Conservation (phyloP, 1,140 invertebrate genomes). For the Ceratina calcarata region DNA sequence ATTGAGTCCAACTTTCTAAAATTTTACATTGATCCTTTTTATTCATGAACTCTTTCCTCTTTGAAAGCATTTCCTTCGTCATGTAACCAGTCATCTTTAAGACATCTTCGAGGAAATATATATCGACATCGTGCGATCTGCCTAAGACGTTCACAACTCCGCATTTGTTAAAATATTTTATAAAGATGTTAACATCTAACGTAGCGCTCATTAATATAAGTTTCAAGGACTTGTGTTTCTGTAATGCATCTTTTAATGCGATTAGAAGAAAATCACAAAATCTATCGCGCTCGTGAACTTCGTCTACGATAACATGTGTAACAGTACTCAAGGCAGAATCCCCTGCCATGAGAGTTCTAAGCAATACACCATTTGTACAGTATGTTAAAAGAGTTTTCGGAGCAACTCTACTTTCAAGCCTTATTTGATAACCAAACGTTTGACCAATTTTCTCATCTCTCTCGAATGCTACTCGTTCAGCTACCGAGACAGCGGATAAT, state of each 20-base stretch:
- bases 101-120: slow-evolving; percentile 92
- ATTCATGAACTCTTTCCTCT: slow-evolving; percentile 76
- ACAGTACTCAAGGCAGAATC: slow-evolving; percentile 85
- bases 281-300: slow-evolving; percentile 96
- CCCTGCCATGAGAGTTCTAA: slow-evolving; percentile 91
- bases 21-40: slow-evolving; percentile 80
- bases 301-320: slow-evolving; percentile 95
- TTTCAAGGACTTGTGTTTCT: slow-evolving; percentile 87
- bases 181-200: slow-evolving; percentile 89
- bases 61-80: slow-evolving; percentile 83
- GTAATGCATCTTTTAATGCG: slow-evolving; percentile 88
- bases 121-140: slow-evolving; percentile 88
- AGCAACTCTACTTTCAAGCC: slow-evolving; percentile 90
- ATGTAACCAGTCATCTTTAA: slow-evolving; percentile 86
- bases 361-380: slow-evolving; percentile 94
- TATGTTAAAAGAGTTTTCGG: slow-evolving; percentile 92
- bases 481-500: slow-evolving; percentile 93
- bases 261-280: slow-evolving; percentile 96
- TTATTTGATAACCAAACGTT: slow-evolving; percentile 96
- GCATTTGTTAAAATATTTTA: slow-evolving; percentile 90
- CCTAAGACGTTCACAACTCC: slow-evolving; percentile 91
- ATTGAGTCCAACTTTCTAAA: slow-evolving; percentile 80
- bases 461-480: slow-evolving; percentile 91
- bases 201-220: slow-evolving; percentile 98
- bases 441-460: slow-evolving; percentile 92